Evolutionary conservation across 2,113 vertebrate genomes (phyloP), one percentile per base, ranked within the genome.

Genomic region (Forbesichthys papilliferus): DNA sequence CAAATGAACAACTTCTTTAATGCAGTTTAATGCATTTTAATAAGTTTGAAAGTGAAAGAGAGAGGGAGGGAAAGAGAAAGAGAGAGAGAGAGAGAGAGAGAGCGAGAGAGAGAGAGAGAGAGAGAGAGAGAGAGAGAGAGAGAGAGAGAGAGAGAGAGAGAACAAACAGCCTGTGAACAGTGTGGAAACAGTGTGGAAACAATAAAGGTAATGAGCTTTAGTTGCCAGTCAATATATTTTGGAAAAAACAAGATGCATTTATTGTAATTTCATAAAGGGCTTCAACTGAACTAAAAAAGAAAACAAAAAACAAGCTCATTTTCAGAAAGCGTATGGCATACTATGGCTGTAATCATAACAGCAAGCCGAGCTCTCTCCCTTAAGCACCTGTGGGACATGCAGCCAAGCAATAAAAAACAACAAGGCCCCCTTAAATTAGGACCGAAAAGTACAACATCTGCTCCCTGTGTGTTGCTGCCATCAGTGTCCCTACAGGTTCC

Each of bases 331-430:
- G 57, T n/a, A 9, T 33, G 27, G 27, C 27, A 27, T 27, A 27
- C 27, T 27, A 27, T 27, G 34, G 34, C 14, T n/a, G 47, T 61
- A 79, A 73, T 81, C 83, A 88, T 72, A 90, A 87, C 84, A 85
- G 84, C 69, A 55, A 60, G 74, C 27, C 49, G 55, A 66, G 52
- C 55, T 79, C 62, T 64, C 71, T 69, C 71, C 61, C 48, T 56
- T 48, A 81, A 84, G 85, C 84, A 87, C 87, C 81, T 82, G 84
- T 79, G 83, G 85, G 85, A 86, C 70, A 69, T 72, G 71, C 74
- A 77, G 85, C 72, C 82, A 74, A 84, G 84, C 64, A 61, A 85
- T 88, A 85, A 88, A 27, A 88, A 86, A 83, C 79, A 86, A 56
- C 68, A 72, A 60, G 80, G 82, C 65, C 80, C 36, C 36, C 36